A percentile compares a stretch with the other conserved stretches of the same genome.
phyloP scores from a whole-genome alignment of 1,140 invertebrate genomes.

The Hermatobates lingyangjiaoensis region DNA sequence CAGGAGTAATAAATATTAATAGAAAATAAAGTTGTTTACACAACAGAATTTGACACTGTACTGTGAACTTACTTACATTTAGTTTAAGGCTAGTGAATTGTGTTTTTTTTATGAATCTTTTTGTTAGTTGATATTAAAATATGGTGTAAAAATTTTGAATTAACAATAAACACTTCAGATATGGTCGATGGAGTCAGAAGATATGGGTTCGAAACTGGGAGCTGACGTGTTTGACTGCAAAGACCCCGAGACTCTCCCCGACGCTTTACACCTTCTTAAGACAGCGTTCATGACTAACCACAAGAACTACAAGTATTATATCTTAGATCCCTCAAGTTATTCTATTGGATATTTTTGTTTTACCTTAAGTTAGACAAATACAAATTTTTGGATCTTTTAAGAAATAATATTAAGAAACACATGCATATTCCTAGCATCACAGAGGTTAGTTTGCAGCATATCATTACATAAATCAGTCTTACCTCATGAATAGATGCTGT shows the following conservation, averaged over 20 bases:
- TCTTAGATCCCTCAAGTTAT: neutral
- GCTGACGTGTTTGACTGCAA: slow-evolving; percentile 29
- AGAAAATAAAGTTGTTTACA: too few species aligned
- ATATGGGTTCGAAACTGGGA: slow-evolving; percentile 27
- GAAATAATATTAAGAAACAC: too few species aligned
- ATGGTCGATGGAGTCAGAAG: slow-evolving; percentile 23
- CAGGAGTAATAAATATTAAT: too few species aligned
- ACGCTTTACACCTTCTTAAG: slow-evolving; percentile 23
- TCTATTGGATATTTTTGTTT: neutral
- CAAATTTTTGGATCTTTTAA: neutral
- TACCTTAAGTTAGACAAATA: slow-evolving; percentile 3
- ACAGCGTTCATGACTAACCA: slow-evolving; percentile 27
- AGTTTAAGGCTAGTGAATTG: too few species aligned
- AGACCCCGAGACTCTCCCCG: slow-evolving; percentile 19
- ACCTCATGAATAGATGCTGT: too few species aligned
- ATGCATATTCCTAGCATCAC: too few species aligned
- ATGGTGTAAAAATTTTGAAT: slow-evolving; percentile 1
- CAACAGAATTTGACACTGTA: too few species aligned
- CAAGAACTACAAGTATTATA: slow-evolving; percentile 29
- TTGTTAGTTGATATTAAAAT: too few species aligned
- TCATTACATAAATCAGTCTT: too few species aligned
- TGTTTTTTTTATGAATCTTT: too few species aligned
- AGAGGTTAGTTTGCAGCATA: too few species aligned
- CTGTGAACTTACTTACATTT: too few species aligned
- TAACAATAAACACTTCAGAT: slow-evolving; percentile 20